Evolutionary conservation across 2,888 invertebrate genomes (phyloP).

Genomic region (Poecilus cupreus): DNA sequence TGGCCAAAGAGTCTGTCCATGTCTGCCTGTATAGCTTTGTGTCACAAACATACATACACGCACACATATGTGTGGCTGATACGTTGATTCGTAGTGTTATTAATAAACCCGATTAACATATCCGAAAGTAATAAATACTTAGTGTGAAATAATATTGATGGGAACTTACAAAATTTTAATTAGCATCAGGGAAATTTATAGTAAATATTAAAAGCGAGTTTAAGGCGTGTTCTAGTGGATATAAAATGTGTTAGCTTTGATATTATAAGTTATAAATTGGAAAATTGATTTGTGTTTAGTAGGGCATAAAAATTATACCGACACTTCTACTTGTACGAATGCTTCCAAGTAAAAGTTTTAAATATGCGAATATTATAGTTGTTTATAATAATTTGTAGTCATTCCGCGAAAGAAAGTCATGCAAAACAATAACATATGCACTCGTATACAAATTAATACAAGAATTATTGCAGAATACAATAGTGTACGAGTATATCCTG

Average conservation of each 20-base stretch:
- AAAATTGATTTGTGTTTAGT: slow-evolving; percentile 28
- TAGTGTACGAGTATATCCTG: too few species aligned
- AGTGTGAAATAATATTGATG: slow-evolving; percentile 27
- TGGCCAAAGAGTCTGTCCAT: slow-evolving; percentile 17
- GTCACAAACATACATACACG: neutral
- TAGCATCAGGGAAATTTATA: slow-evolving; percentile 22
- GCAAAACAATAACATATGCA: neutral
- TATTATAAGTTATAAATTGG: neutral
- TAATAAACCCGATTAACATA: slow-evolving; percentile 33
- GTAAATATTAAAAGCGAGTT: slow-evolving; percentile 27
- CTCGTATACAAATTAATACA: neutral
- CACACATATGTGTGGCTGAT: neutral
- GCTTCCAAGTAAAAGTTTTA: slow-evolving; percentile 24
- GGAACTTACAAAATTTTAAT: slow-evolving; percentile 36
- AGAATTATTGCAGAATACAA: too few species aligned
- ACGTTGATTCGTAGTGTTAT: neutral
- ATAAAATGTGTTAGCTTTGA: slow-evolving; percentile 1
- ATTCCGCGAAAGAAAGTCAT: slow-evolving; percentile 6
- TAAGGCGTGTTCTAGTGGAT: neutral
- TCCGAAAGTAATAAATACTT: slow-evolving; percentile 29
- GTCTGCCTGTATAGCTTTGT: neutral
- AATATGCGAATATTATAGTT: neutral
- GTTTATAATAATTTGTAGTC: neutral
- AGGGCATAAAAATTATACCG: slow-evolving; percentile 3
- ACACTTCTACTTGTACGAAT: neutral